phyloP scores from a whole-genome alignment of 2,888 invertebrate genomes.

The Zhengitettix transpicula region DNA sequence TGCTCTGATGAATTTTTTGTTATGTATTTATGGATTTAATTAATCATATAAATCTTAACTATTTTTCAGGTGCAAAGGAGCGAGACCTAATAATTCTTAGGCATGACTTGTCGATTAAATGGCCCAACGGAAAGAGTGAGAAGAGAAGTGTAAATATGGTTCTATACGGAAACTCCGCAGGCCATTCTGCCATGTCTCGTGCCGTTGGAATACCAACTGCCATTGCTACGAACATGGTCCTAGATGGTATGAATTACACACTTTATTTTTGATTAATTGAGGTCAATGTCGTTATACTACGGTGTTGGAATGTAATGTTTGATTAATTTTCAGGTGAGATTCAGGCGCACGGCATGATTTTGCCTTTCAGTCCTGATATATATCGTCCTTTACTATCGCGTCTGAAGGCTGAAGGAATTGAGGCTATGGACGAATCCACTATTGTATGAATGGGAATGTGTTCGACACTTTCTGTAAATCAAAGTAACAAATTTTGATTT shows the following conservation, averaged over 20 bases:
- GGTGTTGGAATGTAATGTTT: background rate
- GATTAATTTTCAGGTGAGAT: constrained; percentile 60
- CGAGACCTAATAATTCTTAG: constrained; percentile 87
- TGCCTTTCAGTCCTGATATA: constrained; percentile 83
- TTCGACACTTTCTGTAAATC: too few relatives aligned
- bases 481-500: too few relatives aligned
- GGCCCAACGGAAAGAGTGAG: constrained; percentile 77
- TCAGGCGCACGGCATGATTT: constrained; percentile 80
- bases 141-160: constrained; percentile 72
- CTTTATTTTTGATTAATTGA: too few relatives aligned
- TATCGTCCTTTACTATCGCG: constrained; percentile 84
- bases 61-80: constrained; percentile 49
- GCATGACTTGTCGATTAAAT: constrained; percentile 82
- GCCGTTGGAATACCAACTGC: constrained; percentile 88
- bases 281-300: background rate
- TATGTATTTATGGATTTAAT: too few relatives aligned
- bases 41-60: too few relatives aligned
- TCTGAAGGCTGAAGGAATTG: constrained; percentile 70
- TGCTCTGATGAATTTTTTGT: too few relatives aligned
- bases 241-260: constrained; percentile 53
- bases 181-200: constrained; percentile 92
- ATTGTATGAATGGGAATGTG: constrained; percentile 14
- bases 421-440: constrained; percentile 46
- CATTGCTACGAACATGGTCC: constrained; percentile 92
- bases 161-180: constrained; percentile 64